Evolutionary conservation across 2,888 invertebrate species (phyloP), one percentile per base, ranked within the genome.

Genomic region (Gibbula magus): DNA sequence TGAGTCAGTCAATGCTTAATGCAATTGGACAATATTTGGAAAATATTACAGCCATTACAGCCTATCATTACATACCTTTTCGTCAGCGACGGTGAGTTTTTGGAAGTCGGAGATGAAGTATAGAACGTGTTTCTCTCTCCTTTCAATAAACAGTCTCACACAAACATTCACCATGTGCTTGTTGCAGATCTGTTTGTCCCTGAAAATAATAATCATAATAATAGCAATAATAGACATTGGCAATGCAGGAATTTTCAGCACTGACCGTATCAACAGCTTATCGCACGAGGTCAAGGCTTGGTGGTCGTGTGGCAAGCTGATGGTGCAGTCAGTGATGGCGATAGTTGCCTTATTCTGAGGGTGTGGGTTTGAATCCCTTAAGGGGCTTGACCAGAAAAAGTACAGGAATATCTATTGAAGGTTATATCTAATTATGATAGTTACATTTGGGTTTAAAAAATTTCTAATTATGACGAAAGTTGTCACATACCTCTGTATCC

Each of bases 51-150:
- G n/a, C n/a, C n/a, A n/a, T n/a, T n/a, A n/a, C n/a, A n/a, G n/a
- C n/a, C n/a, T n/a, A n/a, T n/a, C n/a, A n/a, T n/a, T n/a, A n/a
- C n/a, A n/a, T 82, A 93, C 96, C 93, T 97, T 98, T 93, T 98
- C 98, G 91, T 99, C 98, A 84, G 97, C 95, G 35, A 97, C 94
- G 0, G 95, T 95, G 0, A 97, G 94, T 32, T 95, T 94, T 81
- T 96, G 95, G 93, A 99, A 97, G 89, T 97, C 96, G 39, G 95
- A 94, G 79, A 96, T 96, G 89, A 98, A 97, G 88, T 95, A 94
- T 82, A 95, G 94, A 87, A 98, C 94, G 73, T 95, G 94, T 70
- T 94, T 92, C 89, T 96, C 97, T 79, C 96, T 92, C 94, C 96
- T 95, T 82, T 97, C 96, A 74, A 97, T 94, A 91, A 97, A 97